These are phyloP conservation scores for Lithobius niger DNA, from an alignment of 1,140 invertebrate species.

Conservation along the genomic window DNA sequence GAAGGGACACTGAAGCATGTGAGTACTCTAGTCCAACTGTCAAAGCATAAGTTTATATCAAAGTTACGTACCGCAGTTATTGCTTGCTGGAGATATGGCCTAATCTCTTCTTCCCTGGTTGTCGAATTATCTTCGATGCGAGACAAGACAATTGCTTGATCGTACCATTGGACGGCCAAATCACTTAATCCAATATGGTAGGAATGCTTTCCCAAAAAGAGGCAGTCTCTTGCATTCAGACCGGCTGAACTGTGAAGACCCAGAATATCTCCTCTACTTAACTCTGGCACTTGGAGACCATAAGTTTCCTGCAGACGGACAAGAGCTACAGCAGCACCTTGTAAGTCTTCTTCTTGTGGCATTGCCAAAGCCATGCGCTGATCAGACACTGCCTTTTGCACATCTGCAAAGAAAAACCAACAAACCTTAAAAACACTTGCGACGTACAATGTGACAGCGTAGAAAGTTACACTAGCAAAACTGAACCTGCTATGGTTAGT, in stretches of 20 bases:
- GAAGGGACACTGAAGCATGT: too few relatives aligned
- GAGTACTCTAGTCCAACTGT: too few relatives aligned
- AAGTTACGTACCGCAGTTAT: too few relatives aligned
- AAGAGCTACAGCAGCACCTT: slow-evolving; percentile 39
- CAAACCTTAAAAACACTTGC: too few relatives aligned
- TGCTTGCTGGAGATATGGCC: too few relatives aligned
- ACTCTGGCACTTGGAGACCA: slow-evolving; percentile 34
- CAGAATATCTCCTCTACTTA: slow-evolving; percentile 31
- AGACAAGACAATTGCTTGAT: slow-evolving; percentile 26
- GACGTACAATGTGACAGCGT: too few relatives aligned
- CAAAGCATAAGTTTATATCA: too few relatives aligned
- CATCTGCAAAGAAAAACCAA: too few relatives aligned
- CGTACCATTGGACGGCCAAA: slow-evolving; percentile 32
- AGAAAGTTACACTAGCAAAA: too few relatives aligned
- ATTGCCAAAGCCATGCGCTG: not conserved
- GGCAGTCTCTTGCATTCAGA: slow-evolving; percentile 27
- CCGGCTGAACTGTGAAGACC: slow-evolving; percentile 16
- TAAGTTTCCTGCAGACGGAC: slow-evolving; percentile 44
- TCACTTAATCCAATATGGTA: slow-evolving; percentile 32
- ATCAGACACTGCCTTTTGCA: too few relatives aligned
- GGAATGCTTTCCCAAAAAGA: slow-evolving; percentile 32
- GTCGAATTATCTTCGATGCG: slow-evolving; percentile 22
- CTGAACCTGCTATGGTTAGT: too few relatives aligned
- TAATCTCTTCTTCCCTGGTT: slow-evolving; percentile 26
- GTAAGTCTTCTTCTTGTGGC: slow-evolving; percentile 35